Base-by-base conservation (phyloP, 2,113 vertebrate species). In the Hassar affinis region DNA sequence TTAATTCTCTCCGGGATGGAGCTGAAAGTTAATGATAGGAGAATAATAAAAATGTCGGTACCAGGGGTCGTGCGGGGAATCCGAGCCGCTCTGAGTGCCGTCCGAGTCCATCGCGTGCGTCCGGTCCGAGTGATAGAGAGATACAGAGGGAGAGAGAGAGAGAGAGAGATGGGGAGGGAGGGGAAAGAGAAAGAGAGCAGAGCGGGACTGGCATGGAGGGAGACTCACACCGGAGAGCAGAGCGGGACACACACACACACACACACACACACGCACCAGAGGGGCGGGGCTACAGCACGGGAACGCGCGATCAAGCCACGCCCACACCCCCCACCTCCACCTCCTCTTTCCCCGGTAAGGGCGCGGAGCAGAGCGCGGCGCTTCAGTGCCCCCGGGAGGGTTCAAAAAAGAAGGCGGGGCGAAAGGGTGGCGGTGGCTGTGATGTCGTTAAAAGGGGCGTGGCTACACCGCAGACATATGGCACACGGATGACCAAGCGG, bases 51-150 rank as follows among this genome's bases (percentile, higher is more conserved):
- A 56, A 61, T 52, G 11, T 38, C 38, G 47, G 94, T 97, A 98
- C 97, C 97, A 98, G 92, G 97, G 97, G 90, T 98, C 97, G 95
- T 97, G 97, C 79, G 96, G 96, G 88, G 97, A 98, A 94, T 97
- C 97, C 94, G 96, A 91, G 91, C 94, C 93, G 94, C 93, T 96
- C 95, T 96, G 97, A 95, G 96, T 96, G 93, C 95, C 96, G 94
- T 98, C 97, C 91, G 96, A 96, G 93, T 98, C 97, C 96, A 98
- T 98, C 93, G 94, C 90, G 83, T 87, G 89, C 56, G 75, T 85
- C 88, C 88, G 64, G 89, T 86, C 90, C 79, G 82, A 49, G 83
- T 30, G 84, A 80, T 68, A 72, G 78, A 88, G 79, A 81, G 61
- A 80, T 86, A 85, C 47, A 61, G 84, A 80, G 86, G 79, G 83